phyloP scores from a whole-genome alignment of 2,797 vertebrate species.

The Sebastiscus tertius region DNA sequence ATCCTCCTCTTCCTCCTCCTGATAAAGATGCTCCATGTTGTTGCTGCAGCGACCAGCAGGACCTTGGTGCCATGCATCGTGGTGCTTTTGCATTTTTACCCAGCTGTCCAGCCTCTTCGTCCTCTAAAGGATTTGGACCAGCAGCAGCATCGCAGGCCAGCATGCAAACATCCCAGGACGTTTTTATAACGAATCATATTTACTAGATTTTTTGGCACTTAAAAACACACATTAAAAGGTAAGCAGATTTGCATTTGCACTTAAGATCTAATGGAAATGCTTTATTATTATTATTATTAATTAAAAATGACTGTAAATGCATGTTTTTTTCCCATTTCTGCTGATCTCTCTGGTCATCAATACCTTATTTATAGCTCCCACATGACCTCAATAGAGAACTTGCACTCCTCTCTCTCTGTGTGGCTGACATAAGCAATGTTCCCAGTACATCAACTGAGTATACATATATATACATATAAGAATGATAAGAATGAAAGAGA shows the following conservation, averaged over 20 bases:
- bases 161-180: slow-evolving; percentile 49
- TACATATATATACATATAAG: too few species aligned
- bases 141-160: slow-evolving; percentile 37
- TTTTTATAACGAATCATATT: slow-evolving; percentile 27
- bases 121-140: slow-evolving; percentile 36
- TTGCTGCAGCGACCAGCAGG: not conserved
- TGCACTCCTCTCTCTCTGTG: not conserved
- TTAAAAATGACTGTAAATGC: not conserved
- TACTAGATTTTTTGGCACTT: slow-evolving; percentile 20
- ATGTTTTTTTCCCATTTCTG: not conserved
- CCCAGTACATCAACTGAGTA: too few species aligned
- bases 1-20: not conserved
- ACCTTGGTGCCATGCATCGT: slow-evolving; percentile 18
- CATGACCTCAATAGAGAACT: slow-evolving; percentile 48
- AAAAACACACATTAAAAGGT: slow-evolving; percentile 51
- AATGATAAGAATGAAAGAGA: not conserved
- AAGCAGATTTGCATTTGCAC: not conserved
- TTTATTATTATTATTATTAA: not conserved
- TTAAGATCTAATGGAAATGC: not conserved
- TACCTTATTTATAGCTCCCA: slow-evolving; percentile 50
- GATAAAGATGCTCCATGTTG: slow-evolving; percentile 13
- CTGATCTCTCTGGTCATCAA: slow-evolving; percentile 21
- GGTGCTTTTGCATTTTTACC: slow-evolving; percentile 21
- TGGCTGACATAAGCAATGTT: slow-evolving; percentile 16
- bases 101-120: slow-evolving; percentile 30